Base-by-base conservation (phyloP, 2,888 invertebrate genomes). In the Synanthedon formicaeformis region DNA sequence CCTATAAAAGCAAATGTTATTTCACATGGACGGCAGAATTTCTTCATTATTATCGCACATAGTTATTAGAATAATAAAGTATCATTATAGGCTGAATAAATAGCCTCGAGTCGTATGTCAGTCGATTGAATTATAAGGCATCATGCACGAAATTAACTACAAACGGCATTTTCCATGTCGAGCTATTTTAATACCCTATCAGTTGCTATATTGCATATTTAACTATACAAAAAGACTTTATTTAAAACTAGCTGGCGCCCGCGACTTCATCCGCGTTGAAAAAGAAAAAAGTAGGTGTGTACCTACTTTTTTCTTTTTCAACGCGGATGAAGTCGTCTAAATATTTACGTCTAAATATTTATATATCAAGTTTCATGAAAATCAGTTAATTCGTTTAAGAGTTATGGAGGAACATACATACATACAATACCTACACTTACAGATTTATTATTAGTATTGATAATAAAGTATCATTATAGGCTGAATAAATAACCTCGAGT, bases 141-240 rank as follows among this genome's bases (percentile, higher is more conserved):
- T 45, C 34, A 34, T 8, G 10, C 34, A 34, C 34, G 34, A 34
- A 34, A 34, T 45, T 45, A 13, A 45, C 13, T 45, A 6, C 14
- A 45, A 45, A 45, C 51, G 51, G 41, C 51, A 52, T 56, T 54
- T 52, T 54, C 12, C 53, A 51, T 52, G 52, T 56, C 16, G 41
- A 40, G 41, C 48, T 54, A 54, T 56, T 56, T 56, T 41, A 53
- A 52, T 51, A 41, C 48, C 34, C 52, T 51, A 50, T 41, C 2
- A 16, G 12, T 11, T 34, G 34, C 34, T 45, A n/a, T 8, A 45
- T n/a, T n/a, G 45, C n/a, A n/a, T 45, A 13, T 13, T 45, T 45
- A 45, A 12, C 13, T 45, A 45, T 45, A 13, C 45, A 45, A 45
- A 45, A 45, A 45, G 45, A n/a, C 13, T 12, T 41, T 6, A 41